phyloP scores from a whole-genome alignment of 2,888 invertebrate species.

The Nemotelus pantherinus region DNA sequence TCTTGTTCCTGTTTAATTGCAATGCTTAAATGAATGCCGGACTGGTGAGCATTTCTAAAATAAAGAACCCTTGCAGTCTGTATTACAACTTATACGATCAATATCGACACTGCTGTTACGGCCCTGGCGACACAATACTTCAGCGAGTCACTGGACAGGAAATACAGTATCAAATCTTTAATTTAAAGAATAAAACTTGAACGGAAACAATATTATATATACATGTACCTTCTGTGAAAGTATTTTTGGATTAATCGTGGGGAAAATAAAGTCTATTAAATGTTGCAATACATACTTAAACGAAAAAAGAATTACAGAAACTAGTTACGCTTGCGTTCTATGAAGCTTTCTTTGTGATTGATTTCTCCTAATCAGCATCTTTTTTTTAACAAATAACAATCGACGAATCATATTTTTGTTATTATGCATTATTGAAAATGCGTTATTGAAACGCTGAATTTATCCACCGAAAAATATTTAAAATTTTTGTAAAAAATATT shows the following conservation, averaged over 20 bases:
- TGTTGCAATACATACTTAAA: constrained; percentile 4
- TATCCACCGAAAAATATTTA: background rate
- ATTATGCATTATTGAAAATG: background rate
- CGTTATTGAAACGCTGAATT: background rate
- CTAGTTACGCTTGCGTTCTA: background rate
- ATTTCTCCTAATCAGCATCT: background rate
- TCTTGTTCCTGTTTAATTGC: background rate
- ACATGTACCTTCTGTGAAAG: background rate
- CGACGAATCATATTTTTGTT: background rate
- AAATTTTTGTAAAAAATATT: constrained; percentile 5
- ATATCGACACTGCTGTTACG: too few species aligned
- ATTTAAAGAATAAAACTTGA: too few species aligned
- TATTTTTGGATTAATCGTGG: background rate
- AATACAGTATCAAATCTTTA: too few species aligned
- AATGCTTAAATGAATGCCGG: background rate
- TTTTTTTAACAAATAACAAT: constrained; percentile 19
- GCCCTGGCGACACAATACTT: too few species aligned
- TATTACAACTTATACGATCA: too few species aligned
- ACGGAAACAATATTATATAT: constrained; percentile 4
- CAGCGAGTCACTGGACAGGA: too few species aligned
- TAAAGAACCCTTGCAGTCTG: too few species aligned
- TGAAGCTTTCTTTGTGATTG: background rate
- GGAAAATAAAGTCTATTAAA: background rate
- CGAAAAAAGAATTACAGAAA: constrained; percentile 21
- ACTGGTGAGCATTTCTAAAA: too few species aligned